A percentile compares a stretch with the other conserved stretches of the same genome.
Evolutionary conservation across 37 sponge, comb jelly and placozoan genomes (phyloP).

Genomic region (Tethya wilhelma): DNA sequence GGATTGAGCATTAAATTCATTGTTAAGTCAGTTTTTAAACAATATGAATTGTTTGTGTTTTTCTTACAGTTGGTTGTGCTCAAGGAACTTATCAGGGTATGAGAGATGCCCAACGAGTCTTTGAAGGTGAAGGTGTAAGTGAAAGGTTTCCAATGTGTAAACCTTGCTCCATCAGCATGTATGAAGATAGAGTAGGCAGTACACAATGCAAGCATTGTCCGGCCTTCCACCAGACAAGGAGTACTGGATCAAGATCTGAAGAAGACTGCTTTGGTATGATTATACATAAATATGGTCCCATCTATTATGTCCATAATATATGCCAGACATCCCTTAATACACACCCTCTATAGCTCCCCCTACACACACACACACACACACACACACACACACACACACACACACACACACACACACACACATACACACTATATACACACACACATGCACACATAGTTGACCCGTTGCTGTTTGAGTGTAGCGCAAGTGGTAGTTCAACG

Average conservation of each 20-base stretch:
- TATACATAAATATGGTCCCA: no score
- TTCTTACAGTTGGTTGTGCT: constrained; percentile 4
- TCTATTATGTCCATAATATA: no score
- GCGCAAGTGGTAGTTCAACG: background rate
- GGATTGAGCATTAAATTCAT: background rate
- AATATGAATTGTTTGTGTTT: background rate
- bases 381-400: no score
- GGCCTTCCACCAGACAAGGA: background rate
- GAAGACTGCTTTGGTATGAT: constrained; percentile 12
- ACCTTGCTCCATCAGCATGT: background rate
- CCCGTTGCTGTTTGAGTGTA: constrained; percentile 7
- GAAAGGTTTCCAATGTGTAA: constrained; percentile 3
- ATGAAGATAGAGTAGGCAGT: background rate
- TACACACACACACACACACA: no score
- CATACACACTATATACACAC: no score
- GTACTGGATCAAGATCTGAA: background rate
- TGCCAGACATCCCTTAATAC: no score
- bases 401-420: no score
- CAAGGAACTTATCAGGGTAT: background rate
- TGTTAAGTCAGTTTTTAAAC: background rate
- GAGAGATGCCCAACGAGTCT: background rate
- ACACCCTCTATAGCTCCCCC: no score
- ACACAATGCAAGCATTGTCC: constrained; percentile 4
- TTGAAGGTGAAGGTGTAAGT: constrained; percentile 7
- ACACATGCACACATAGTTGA: constrained; percentile 8